A percentile compares a stretch with the other conserved stretches of the same genome.
These are phyloP conservation scores for Spodoptera litura DNA, from an alignment of 1,140 invertebrate species.

Conservation along the genomic window DNA sequence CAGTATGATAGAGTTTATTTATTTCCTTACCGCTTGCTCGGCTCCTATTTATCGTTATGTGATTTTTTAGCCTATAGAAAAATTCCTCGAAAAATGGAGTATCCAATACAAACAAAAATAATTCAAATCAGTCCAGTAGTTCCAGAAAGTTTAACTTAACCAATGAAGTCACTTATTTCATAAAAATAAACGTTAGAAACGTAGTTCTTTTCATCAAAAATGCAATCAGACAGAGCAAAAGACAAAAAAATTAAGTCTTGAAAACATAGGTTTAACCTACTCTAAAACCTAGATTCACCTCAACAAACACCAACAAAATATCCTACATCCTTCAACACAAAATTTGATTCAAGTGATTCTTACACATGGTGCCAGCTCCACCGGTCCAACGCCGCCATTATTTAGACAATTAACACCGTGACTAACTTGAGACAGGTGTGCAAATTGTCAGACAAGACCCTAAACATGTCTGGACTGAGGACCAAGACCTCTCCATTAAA, in stretches of 20 bases:
- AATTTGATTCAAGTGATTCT: slow-evolving; percentile 7
- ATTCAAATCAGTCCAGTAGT: slow-evolving; percentile 53
- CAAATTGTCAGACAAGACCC: slow-evolving; percentile 52
- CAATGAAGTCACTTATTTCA: no score
- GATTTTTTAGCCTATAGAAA: no score
- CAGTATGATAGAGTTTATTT: no score
- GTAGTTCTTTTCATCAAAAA: no score
- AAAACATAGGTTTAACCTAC: no score
- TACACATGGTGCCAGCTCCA: neutral
- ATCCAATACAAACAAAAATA: slow-evolving; percentile 10
- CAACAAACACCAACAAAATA: neutral
- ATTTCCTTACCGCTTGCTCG: no score
- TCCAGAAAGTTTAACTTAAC: neutral
- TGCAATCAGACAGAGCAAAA: no score
- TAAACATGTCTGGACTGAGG: slow-evolving; percentile 54
- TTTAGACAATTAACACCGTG: slow-evolving; percentile 69
- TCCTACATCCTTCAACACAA: neutral
- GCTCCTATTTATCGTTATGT: no score
- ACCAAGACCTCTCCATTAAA: slow-evolving; percentile 59
- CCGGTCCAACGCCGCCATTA: slow-evolving; percentile 67
- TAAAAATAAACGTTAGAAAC: no score
- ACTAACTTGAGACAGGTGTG: slow-evolving; percentile 64
- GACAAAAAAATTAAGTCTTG: no score
- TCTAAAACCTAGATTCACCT: neutral
- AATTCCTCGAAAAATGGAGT: no score